Conservation (phyloP, 2,797 vertebrate species). For the Galagoides demidoff region DNA sequence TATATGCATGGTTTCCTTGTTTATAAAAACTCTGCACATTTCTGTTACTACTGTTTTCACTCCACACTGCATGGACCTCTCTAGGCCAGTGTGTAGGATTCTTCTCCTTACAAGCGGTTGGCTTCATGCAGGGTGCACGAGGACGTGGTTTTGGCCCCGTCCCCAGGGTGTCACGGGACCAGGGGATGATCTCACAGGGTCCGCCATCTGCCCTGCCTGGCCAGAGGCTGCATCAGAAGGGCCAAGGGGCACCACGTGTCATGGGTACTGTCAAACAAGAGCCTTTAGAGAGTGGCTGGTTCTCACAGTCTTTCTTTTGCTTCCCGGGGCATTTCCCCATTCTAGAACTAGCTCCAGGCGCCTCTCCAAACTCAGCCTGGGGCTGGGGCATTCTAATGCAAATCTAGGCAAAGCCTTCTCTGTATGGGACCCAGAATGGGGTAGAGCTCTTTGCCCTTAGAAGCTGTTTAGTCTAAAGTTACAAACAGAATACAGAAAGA, state of each 20-base stretch:
- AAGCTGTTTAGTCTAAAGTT: neutral
- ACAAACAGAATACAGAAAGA: neutral
- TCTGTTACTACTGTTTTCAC: neutral
- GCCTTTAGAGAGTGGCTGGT: neutral
- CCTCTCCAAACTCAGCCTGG: neutral
- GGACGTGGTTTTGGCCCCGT: slow-evolving; percentile 65
- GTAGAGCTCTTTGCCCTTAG: neutral
- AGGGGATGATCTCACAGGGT: slow-evolving; percentile 71
- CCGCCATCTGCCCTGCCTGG: slow-evolving; percentile 77
- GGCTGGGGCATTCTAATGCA: neutral
- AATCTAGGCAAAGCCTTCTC: neutral
- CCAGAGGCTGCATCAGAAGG: neutral
- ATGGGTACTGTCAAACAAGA: slow-evolving; percentile 44
- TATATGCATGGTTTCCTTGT: neutral
- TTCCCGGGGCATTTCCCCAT: neutral
- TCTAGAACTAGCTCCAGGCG: neutral
- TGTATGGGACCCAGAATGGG: neutral
- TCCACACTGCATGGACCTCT: neutral
- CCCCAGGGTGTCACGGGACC: slow-evolving; percentile 71
- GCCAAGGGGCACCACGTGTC: slow-evolving; percentile 64
- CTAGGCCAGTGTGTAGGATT: neutral
- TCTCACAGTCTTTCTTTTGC: slow-evolving; percentile 14
- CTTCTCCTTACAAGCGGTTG: slow-evolving; percentile 8
- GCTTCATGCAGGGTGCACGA: slow-evolving; percentile 50
- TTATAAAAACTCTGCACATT: neutral